Percentiles rank a stretch among this genome's conserved stretches.
These are phyloP conservation scores for Thymelicus sylvestris DNA, from an alignment of 2,888 invertebrate genomes.

Conservation along the genomic window DNA sequence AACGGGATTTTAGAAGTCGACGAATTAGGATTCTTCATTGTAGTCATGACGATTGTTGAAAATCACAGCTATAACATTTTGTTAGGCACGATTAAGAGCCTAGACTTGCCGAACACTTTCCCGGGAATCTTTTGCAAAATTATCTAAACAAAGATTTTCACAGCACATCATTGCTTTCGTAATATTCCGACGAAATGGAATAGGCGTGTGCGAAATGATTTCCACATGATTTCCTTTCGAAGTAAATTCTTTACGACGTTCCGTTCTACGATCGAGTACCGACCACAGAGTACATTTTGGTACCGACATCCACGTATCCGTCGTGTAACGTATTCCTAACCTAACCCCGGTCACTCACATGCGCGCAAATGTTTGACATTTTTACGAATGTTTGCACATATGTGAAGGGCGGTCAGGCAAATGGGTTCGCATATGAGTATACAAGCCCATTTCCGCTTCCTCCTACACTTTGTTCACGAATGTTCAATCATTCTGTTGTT, in stretches of 20 bases:
- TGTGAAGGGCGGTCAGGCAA: too few species aligned
- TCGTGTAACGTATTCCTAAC: too few species aligned
- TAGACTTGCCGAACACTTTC: constrained; percentile 77
- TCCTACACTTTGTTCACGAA: too few species aligned
- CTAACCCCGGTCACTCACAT: too few species aligned
- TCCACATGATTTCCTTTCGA: constrained; percentile 61
- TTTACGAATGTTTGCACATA: too few species aligned
- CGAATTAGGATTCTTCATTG: constrained; percentile 80
- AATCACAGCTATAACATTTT: constrained; percentile 81
- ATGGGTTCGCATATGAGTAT: too few species aligned
- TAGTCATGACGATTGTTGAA: constrained; percentile 62
- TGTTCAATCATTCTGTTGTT: too few species aligned
- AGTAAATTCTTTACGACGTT: constrained; percentile 56
- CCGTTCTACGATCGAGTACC: constrained; percentile 46
- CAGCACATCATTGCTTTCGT: constrained; percentile 81
- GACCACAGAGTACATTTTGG: too few species aligned
- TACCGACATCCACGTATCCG: background rate
- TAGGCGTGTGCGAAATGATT: constrained; percentile 71
- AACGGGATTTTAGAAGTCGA: constrained; percentile 79
- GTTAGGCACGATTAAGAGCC: constrained; percentile 58
- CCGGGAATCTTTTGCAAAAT: constrained; percentile 77
- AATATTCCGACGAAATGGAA: constrained; percentile 73
- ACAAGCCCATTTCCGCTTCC: too few species aligned
- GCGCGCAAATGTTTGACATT: too few species aligned
- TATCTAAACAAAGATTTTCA: constrained; percentile 72